Evolutionary conservation across 2,113 vertebrate species (phyloP).

Genomic region (Psittacula cyanocephala): DNA sequence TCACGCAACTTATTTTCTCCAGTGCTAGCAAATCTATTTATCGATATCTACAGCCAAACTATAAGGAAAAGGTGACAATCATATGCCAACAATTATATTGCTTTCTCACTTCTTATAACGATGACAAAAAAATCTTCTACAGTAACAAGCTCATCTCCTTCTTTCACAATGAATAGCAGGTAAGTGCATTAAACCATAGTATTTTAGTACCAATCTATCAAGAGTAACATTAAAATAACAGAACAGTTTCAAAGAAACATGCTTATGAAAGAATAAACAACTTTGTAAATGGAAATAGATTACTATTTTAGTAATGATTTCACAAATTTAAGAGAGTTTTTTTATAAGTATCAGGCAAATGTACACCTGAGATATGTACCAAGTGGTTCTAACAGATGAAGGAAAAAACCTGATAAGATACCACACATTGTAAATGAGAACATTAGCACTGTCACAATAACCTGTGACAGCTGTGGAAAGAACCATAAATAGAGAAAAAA

Average conservation of each 20-base stretch:
- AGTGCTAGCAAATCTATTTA: background rate
- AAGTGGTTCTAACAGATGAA: background rate
- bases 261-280: background rate
- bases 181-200: background rate
- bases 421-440: background rate
- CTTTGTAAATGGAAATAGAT: background rate
- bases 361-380: background rate
- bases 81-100: background rate
- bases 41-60: background rate
- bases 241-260: background rate
- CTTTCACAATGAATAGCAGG: background rate
- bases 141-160: background rate
- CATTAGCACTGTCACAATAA: background rate
- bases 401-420: background rate
- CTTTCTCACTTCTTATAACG: background rate
- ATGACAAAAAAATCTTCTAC: background rate
- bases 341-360: background rate
- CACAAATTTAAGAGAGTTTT: background rate
- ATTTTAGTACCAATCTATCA: background rate
- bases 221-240: background rate
- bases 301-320: background rate
- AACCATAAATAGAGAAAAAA: background rate
- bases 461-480: background rate
- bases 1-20: background rate
- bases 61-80: background rate